Evolutionary conservation across 2,113 vertebrate genomes (phyloP), one percentile per base, ranked within the genome.

Genomic region (Narcine bancroftii): DNA sequence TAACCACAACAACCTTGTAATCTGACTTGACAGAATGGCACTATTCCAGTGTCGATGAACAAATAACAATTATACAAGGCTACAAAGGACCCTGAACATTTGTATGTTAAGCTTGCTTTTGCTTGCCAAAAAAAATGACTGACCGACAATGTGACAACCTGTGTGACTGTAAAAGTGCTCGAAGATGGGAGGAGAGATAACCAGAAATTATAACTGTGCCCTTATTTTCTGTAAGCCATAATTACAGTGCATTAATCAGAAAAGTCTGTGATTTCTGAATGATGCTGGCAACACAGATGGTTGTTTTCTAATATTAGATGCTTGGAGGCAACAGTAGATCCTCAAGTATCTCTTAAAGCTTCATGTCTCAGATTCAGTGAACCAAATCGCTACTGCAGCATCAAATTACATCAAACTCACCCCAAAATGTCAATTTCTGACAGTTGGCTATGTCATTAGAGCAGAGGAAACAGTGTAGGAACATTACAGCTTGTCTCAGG

Each of bases 221-320:
- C 72, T 75, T 36, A 17, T 36, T 87, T 39, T 75, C 60, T 63
- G 6, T 56, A 87, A 21, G 81, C 53, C 36, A 21, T 87, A 63
- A 87, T 87, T 87, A 87, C 19, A 87, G 53, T n/a, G 53, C 81
- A 63, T 63, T 63, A 87, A 87, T 33, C 53, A 87, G 81, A 19
- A 15, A 87, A 60, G 81, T 36, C 56, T 87, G 53, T 87, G 33
- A 87, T 87, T 56, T 87, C 56, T 60, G 53, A 63, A 87, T 60
- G n/a, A n/a, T 60, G 33, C 53, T 87, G 81, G n/a, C 33, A 87
- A 56, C 5, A 17, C 36, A 87, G n/a, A 36, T 87, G n/a, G 81
- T 36, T 87, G 60, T 60, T 87, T 87, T 87, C 81, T 87, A 87
- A 87, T 87, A 63, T 60, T 87, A 87, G 17, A 53, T 36, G 36